These are phyloP conservation scores for Sphyrna mokarran DNA, from an alignment of 2,113 vertebrate genomes.

Conservation along the genomic window DNA sequence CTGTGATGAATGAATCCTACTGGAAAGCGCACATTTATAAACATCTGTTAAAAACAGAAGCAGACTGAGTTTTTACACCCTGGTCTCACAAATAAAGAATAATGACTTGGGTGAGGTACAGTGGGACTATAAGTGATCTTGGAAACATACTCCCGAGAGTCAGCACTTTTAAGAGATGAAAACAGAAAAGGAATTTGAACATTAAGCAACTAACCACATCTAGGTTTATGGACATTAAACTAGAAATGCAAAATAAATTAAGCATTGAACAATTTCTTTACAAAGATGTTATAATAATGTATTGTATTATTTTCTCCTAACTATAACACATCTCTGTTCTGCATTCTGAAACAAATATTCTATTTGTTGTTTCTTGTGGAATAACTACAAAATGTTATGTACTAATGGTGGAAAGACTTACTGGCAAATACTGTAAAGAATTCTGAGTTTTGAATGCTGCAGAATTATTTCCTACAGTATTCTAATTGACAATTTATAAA, in stretches of 20 bases:
- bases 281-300: neutral
- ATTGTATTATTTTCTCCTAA: neutral
- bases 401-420: neutral
- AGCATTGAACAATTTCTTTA: neutral
- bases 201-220: neutral
- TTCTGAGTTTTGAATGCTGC: neutral
- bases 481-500: neutral
- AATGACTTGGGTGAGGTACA: neutral
- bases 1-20: neutral
- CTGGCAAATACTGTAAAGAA: neutral
- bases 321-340: neutral
- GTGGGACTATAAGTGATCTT: neutral
- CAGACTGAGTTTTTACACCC: neutral
- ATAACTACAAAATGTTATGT: neutral
- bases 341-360: neutral
- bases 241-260: neutral
- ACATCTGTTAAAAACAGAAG: constrained; percentile 11
- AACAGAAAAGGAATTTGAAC: neutral
- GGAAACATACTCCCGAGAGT: neutral
- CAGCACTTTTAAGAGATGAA: neutral
- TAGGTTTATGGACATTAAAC: neutral
- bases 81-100: neutral
- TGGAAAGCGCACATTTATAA: neutral
- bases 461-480: neutral
- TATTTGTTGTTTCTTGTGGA: neutral